Evolutionary conservation across 2,888 invertebrate species (phyloP), one percentile per base, ranked within the genome.

Genomic region (Antitype chi): DNA sequence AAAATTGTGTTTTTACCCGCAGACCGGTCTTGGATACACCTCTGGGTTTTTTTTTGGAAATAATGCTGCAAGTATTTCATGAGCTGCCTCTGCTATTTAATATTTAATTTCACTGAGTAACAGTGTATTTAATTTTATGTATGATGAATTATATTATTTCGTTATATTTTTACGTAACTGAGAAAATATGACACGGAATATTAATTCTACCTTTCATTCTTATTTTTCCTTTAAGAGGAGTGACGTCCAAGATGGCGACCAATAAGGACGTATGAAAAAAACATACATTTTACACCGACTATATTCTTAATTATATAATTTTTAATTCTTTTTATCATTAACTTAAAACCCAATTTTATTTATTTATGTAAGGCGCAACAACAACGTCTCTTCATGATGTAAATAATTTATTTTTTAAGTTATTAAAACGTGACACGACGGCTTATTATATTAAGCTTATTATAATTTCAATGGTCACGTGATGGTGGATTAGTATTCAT

Each of bases 1-100:
- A 92, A 92, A 92, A 92, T 92, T 91, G 89, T 91, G 82, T 82
- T 88, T 75, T 71, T 80, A 90, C 87, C 81, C 81, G 80, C 83
- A 83, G 82, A 88, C 83, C 76, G 76, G 83, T 87, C 84, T 86
- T 77, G 78, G 74, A 80, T 82, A 80, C 55, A 76, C 76, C 80
- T 74, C 77, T 68, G 67, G 43, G 60, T 23, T 79, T 87, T 23
- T 79, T 87, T 80, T 82, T 80, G 67, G 78, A 74, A 84, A 88
- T 83, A 81, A 80, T 77, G 75, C 67, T 80, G 78, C 81, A 78
- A 82, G 78, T 81, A 74, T 86, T 81, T 86, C 78, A 80, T 80
- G 77, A 78, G 57, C 71, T 73, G 53, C 70, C 72, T 68, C 28
- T 52, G 59, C 55, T 74, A 71, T 81, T 75, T 74, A 74, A 84